Evolutionary conservation across 2,113 vertebrate genomes (phyloP), one percentile per base, ranked within the genome.

Genomic region (Sylvilagus bachmani): DNA sequence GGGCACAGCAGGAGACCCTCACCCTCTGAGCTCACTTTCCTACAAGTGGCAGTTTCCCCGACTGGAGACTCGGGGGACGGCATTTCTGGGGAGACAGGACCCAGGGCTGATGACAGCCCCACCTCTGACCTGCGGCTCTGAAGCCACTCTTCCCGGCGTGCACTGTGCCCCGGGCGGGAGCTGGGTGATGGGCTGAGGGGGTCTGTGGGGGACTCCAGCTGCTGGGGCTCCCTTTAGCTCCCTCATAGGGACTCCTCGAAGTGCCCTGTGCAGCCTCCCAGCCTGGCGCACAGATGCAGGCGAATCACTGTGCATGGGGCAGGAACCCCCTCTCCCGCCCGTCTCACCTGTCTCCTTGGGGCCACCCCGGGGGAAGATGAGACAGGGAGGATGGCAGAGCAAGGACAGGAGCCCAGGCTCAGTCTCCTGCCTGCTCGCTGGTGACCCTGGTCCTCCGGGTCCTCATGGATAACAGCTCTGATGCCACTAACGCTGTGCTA

Each of bases 231-330:
- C 55, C 2, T 64, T 29, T 25, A 67, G n/a, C 44, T 66, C 21
- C 11, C 74, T 29, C 4, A 3, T 53, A 19, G 70, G 36, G 9
- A 24, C 53, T 22, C 93, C 24, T 31, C 62, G 31, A 1, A 11
- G 64, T 1, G 27, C 66, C 36, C 69, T 0, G 1, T 0, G 1
- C 2, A 21, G 71, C 10, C 66, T 7, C 70, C 36, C 21, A 29
- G 64, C 70, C 64, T n/a, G 33, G 89, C 64, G 38, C 70, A n/a
- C 17, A 38, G 62, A 38, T 9, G 24, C 2, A 0, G 58, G 70
- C 12, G 71, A 27, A 61, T 53, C 1, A 3, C 10, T 1, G 3
- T 51, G 11, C 0, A 0, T 5, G 2, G 6, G 17, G 62, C 5
- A 22, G 67, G 64, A 3, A n/a, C 67, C 44, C 25, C 51, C 7